Conservation (phyloP, 2,888 invertebrate species). For the Drosophila pseudotakahashii region DNA sequence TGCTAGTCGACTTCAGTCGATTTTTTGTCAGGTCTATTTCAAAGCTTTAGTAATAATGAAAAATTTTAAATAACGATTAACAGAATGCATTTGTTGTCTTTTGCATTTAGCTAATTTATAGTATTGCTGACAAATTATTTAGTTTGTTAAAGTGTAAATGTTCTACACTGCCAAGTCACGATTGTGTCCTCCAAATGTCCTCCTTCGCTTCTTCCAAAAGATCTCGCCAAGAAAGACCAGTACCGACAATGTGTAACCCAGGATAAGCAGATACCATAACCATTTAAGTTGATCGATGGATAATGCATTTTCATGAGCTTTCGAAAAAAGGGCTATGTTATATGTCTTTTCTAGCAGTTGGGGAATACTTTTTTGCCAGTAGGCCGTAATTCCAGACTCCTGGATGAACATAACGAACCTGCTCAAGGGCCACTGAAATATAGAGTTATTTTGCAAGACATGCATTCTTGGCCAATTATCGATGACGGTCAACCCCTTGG, state of each 20-base stretch:
- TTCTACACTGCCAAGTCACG: neutral
- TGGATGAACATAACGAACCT: neutral
- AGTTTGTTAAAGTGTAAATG: too few relatives aligned
- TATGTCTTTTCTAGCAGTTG: neutral
- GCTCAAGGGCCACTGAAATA: neutral
- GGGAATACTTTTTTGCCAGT: neutral
- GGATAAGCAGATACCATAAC: neutral
- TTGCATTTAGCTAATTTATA: too few relatives aligned
- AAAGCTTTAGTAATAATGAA: too few relatives aligned
- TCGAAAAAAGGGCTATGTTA: neutral
- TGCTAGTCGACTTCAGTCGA: too few relatives aligned
- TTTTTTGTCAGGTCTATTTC: too few relatives aligned
- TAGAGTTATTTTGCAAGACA: neutral
- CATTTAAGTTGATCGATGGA: neutral
- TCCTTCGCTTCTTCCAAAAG: neutral
- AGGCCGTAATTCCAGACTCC: neutral
- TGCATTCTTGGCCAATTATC: neutral
- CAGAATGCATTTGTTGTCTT: too few relatives aligned
- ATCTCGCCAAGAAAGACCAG: neutral
- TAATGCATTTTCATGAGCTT: neutral
- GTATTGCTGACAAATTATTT: too few relatives aligned
- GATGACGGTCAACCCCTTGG: neutral
- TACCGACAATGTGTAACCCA: neutral
- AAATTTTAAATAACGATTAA: too few relatives aligned
- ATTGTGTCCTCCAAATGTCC: neutral